Evolutionary conservation across 2,888 invertebrate genomes (phyloP).

Genomic region (Nymphalis polychloros): DNA sequence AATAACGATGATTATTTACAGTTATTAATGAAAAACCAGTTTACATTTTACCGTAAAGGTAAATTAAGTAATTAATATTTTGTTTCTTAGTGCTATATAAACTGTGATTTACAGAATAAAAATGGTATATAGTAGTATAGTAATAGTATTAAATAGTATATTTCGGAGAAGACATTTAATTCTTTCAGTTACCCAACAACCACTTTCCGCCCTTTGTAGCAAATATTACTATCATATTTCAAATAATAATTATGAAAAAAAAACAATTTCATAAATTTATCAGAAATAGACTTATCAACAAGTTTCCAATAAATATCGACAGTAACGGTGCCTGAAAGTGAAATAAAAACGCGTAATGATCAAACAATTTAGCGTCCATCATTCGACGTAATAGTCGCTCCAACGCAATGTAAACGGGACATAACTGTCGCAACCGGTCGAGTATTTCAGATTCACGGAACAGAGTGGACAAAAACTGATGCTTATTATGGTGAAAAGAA

Average conservation of each 20-base stretch:
- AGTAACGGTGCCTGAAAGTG: constrained; percentile 24
- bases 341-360: constrained; percentile 31
- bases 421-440: constrained; percentile 31
- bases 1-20: constrained; percentile 26
- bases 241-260: too few relatives aligned
- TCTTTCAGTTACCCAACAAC: too few relatives aligned
- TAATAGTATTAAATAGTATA: too few relatives aligned
- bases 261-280: background rate
- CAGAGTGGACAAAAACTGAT: background rate
- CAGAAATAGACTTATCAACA: constrained; percentile 5
- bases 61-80: too few relatives aligned
- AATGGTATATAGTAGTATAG: too few relatives aligned
- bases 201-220: too few relatives aligned
- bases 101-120: too few relatives aligned
- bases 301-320: constrained; percentile 9
- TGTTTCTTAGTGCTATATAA: too few relatives aligned
- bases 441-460: constrained; percentile 12
- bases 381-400: constrained; percentile 27
- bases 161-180: too few relatives aligned
- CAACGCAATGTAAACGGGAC: constrained; percentile 31
- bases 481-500: constrained; percentile 8
- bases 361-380: constrained; percentile 27
- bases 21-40: constrained; percentile 23
- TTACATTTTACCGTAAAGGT: constrained; percentile 9
- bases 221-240: too few relatives aligned